These are phyloP conservation scores for Tridacna gigas DNA, from an alignment of 2,888 invertebrate species.

Conservation along the genomic window DNA sequence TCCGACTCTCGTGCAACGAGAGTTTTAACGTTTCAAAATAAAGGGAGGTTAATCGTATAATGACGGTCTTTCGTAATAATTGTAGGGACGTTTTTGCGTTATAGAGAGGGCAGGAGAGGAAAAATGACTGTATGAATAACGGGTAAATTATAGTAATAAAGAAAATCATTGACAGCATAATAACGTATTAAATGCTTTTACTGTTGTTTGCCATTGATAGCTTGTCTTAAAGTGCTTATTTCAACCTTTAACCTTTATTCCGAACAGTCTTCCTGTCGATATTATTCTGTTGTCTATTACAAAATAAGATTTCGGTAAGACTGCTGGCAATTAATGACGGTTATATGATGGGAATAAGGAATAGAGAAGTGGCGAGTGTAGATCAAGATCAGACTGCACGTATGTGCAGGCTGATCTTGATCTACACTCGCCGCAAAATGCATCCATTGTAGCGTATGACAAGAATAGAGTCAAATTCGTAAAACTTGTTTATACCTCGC, in stretches of 20 bases:
- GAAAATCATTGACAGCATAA: conserved; percentile 47
- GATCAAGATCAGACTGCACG: too few species aligned
- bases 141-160: conserved; percentile 52
- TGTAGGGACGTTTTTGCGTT: neutral
- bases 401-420: too few species aligned
- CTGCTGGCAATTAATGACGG: neutral
- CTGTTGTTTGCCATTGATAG: conserved; percentile 20
- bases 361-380: too few species aligned
- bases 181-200: conserved; percentile 53
- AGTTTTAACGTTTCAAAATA: conserved; percentile 12
- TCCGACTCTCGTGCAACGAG: conserved; percentile 10
- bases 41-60: conserved; percentile 11
- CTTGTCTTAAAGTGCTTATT: conserved; percentile 28
- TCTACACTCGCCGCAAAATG: too few species aligned
- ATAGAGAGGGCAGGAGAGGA: conserved; percentile 1
- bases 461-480: too few species aligned
- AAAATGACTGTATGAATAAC: conserved; percentile 46
- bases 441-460: too few species aligned
- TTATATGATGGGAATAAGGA: too few species aligned
- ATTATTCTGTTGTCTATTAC: conserved; percentile 3
- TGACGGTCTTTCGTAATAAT: conserved; percentile 26
- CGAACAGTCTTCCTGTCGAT: neutral
- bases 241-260: neutral
- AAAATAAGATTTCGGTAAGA: conserved; percentile 3
- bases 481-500: conserved; percentile 10